These are phyloP conservation scores for Brenthis hecate DNA, from an alignment of 2,888 invertebrate species.

Conservation along the genomic window DNA sequence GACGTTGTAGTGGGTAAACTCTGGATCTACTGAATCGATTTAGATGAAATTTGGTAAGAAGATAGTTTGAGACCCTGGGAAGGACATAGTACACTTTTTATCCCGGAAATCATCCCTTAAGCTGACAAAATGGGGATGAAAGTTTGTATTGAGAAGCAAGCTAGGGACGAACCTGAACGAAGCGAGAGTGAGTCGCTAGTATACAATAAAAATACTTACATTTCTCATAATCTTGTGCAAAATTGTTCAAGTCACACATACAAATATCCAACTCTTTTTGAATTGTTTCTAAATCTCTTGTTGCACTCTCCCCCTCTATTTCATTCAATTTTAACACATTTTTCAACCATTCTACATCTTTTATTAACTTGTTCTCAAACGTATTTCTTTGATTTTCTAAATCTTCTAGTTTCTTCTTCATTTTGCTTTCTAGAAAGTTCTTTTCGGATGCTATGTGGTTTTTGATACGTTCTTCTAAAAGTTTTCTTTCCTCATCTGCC, in stretches of 20 bases:
- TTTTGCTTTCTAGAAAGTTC: conserved; percentile 49
- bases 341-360: conserved; percentile 48
- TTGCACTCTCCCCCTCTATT: conserved; percentile 55
- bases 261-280: conserved; percentile 51
- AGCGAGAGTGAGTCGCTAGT: no score
- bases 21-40: no score
- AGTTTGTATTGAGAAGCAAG: no score
- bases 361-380: conserved; percentile 50
- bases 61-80: no score
- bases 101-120: no score
- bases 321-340: conserved; percentile 46
- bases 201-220: conserved; percentile 50
- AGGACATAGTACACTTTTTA: no score
- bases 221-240: conserved; percentile 61
- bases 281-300: conserved; percentile 52
- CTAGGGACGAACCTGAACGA: no score
- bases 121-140: no score
- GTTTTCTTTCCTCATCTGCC: conserved; percentile 53
- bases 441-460: conserved; percentile 49
- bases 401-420: conserved; percentile 50
- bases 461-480: conserved; percentile 63
- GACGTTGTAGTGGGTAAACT: no score
- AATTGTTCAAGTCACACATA: conserved; percentile 53
- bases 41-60: no score
- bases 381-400: conserved; percentile 50